Evolutionary conservation across 2,113 vertebrate genomes (phyloP).

Genomic region (Theristicus caerulescens): DNA sequence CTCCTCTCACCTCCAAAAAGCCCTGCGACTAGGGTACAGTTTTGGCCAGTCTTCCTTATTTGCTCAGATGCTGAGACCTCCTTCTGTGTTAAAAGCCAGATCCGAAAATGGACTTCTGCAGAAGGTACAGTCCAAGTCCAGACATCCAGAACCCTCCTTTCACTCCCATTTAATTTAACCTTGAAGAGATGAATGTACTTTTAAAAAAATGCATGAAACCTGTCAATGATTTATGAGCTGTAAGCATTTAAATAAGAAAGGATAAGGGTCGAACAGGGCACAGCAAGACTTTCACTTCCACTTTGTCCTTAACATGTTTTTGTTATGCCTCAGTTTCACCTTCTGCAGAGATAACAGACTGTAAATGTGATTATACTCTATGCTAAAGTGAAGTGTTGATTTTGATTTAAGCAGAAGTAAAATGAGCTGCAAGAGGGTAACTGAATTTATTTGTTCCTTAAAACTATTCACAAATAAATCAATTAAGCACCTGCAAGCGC

Average conservation of each 20-base stretch:
- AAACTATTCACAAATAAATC: not conserved
- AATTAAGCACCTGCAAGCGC: not conserved
- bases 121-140: not conserved
- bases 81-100: not conserved
- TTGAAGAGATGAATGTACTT: not conserved
- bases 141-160: not conserved
- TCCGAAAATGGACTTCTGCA: not conserved
- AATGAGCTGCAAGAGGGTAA: not conserved
- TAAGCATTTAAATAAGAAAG: not conserved
- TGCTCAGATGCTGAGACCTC: not conserved
- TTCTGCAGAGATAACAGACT: not conserved
- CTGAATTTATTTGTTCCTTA: conserved; percentile 3
- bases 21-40: not conserved
- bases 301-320: not conserved
- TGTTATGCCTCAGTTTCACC: not conserved
- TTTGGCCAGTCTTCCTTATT: not conserved
- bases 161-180: not conserved
- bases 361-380: not conserved
- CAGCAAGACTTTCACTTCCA: not conserved
- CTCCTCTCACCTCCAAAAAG: not conserved
- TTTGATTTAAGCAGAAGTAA: not conserved
- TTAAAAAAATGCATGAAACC: not conserved
- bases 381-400: not conserved
- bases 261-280: not conserved
- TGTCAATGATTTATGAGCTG: not conserved